Evolutionary conservation across 2,113 vertebrate genomes (phyloP).

Genomic region (Pachyramphus minor): DNA sequence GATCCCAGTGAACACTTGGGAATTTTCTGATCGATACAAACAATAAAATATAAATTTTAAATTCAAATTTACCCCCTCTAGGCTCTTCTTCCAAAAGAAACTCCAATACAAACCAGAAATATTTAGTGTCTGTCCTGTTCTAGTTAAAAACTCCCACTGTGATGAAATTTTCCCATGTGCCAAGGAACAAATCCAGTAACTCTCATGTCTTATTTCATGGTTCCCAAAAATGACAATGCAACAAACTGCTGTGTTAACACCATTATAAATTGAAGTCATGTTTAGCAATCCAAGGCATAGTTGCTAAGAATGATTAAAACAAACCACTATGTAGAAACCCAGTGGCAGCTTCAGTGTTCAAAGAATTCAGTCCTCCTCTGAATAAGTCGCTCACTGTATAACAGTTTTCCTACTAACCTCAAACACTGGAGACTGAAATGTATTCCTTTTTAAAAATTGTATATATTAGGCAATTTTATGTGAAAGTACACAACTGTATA

Average conservation of each 20-base stretch:
- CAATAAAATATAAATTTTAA: background rate
- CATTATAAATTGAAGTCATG: background rate
- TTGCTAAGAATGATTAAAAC: conserved; percentile 1
- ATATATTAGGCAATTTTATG: background rate
- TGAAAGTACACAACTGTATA: conserved; percentile 3
- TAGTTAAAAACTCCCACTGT: background rate
- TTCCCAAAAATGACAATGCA: conserved; percentile 32
- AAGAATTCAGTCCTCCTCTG: background rate
- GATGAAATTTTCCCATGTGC: background rate
- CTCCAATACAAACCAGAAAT: background rate
- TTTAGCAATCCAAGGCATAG: background rate
- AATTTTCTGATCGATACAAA: background rate
- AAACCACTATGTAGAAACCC: background rate
- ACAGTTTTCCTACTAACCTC: conserved; percentile 17
- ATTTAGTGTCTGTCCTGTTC: background rate
- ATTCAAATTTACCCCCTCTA: background rate
- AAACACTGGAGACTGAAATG: background rate
- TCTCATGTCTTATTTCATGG: background rate
- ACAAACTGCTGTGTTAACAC: background rate
- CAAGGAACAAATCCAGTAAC: background rate
- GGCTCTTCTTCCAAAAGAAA: background rate
- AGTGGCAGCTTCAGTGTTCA: background rate
- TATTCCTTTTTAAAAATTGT: background rate
- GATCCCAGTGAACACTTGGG: background rate
- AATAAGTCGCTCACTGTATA: background rate